These are phyloP conservation scores for Heliopora coerulea DNA, from an alignment of 92 coral and sea anemone species.

Conservation along the genomic window DNA sequence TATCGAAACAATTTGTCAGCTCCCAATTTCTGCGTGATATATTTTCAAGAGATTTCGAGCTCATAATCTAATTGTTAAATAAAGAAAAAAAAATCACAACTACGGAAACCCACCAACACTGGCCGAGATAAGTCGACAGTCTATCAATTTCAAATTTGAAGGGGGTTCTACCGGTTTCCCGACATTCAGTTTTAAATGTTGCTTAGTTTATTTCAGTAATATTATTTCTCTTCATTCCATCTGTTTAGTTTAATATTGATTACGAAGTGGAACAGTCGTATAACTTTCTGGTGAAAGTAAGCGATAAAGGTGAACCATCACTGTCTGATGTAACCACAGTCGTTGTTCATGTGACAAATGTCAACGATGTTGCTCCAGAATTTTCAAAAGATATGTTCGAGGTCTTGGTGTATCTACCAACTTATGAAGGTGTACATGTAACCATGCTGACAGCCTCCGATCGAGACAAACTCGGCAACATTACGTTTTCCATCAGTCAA, in stretches of 20 bases:
- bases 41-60: no score
- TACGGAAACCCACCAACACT: no score
- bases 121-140: no score
- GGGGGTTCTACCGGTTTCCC: no score
- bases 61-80: no score
- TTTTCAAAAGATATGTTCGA: conserved; percentile 57
- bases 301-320: conserved; percentile 71
- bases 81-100: no score
- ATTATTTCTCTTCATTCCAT: not conserved
- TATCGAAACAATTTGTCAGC: no score
- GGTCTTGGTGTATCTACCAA: conserved; percentile 67
- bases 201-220: not conserved
- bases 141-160: no score
- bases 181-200: no score
- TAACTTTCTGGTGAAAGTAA: conserved; percentile 72
- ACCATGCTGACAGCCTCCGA: conserved; percentile 75
- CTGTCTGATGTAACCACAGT: conserved; percentile 71
- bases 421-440: conserved; percentile 63
- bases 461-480: conserved; percentile 67
- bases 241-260: conserved; percentile 42
- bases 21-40: no score
- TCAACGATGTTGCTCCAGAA: conserved; percentile 79
- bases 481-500: conserved; percentile 56
- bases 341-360: conserved; percentile 60
- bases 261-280: conserved; percentile 65